phyloP scores from a whole-genome alignment of 1,140 invertebrate species.

The Lepidurus couesii region DNA sequence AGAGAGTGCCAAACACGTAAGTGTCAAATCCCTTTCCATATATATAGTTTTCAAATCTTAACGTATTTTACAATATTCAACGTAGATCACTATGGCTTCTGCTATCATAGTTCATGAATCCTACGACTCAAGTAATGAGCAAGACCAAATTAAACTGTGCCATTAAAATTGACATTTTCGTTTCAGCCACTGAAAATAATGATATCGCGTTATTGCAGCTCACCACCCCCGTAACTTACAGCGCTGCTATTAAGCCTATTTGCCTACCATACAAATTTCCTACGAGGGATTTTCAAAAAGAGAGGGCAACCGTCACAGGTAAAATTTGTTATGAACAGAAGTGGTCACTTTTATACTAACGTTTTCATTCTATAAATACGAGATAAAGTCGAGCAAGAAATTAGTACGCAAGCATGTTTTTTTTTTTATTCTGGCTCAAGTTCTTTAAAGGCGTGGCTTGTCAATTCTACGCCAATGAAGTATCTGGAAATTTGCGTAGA shows the following conservation, averaged over 20 bases:
- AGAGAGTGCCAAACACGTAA: not conserved
- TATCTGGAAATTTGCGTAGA: not conserved
- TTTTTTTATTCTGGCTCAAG: too few relatives aligned
- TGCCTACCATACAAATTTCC: conserved; percentile 33
- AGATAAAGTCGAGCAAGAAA: not conserved
- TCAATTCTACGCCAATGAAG: not conserved
- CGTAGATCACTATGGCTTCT: not conserved
- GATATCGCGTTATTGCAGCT: conserved; percentile 36
- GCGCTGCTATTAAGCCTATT: conserved; percentile 24
- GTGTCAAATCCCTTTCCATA: not conserved
- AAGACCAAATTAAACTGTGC: not conserved
- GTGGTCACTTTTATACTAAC: not conserved
- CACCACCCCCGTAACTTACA: conserved; percentile 34
- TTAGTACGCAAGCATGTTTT: not conserved
- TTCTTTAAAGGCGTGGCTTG: not conserved
- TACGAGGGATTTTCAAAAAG: not conserved
- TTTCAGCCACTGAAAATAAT: not conserved
- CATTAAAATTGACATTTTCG: not conserved
- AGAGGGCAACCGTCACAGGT: conserved; percentile 24
- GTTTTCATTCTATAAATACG: not conserved
- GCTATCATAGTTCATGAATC: not conserved
- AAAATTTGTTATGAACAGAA: not conserved
- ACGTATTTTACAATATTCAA: not conserved
- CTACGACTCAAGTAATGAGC: not conserved
- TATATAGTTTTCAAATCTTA: not conserved